Conservation (phyloP, 2,113 vertebrate species). For the Callocephalon fimbriatum region DNA sequence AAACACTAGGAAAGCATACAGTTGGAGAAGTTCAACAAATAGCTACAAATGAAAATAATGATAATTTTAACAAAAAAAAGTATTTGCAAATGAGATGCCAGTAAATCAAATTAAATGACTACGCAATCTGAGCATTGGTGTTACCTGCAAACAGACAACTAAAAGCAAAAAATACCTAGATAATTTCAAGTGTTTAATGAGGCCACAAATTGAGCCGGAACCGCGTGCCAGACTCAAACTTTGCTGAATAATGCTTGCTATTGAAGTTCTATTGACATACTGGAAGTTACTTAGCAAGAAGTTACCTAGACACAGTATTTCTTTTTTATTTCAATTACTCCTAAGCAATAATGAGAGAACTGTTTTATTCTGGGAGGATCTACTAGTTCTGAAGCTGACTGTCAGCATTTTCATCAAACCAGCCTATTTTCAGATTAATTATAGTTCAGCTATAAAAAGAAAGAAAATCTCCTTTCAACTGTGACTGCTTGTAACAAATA, state of each 20-base stretch:
- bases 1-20: not conserved
- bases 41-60: not conserved
- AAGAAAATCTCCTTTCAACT: not conserved
- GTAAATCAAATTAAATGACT: not conserved
- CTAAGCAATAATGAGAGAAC: not conserved
- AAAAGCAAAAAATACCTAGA: not conserved
- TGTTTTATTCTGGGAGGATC: not conserved
- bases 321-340: not conserved
- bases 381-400: not conserved
- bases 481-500: not conserved
- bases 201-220: not conserved
- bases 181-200: not conserved
- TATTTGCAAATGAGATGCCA: not conserved
- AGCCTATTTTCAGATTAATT: not conserved
- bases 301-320: not conserved
- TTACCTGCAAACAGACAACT: not conserved
- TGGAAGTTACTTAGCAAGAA: not conserved
- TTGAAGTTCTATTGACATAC: not conserved
- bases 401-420: not conserved
- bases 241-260: not conserved
- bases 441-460: not conserved
- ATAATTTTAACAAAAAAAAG: not conserved
- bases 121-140: accelerated
- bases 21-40: not conserved
- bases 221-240: not conserved